Conservation (phyloP, 2,113 vertebrate species). For the Theropithecus gelada region DNA sequence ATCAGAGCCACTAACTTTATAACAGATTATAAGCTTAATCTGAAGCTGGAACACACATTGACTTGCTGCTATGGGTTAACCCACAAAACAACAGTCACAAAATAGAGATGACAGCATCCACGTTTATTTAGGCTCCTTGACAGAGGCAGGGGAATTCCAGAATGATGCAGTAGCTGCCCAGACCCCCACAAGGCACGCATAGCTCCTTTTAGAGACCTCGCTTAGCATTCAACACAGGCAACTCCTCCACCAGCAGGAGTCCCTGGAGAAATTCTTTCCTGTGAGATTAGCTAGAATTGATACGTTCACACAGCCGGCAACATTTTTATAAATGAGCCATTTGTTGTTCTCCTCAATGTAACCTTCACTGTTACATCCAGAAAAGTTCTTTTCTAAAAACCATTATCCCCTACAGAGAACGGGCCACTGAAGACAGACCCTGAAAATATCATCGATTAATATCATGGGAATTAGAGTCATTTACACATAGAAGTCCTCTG, state of each 20-base stretch:
- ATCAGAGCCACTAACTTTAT: background rate
- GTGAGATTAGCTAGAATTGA: conserved; percentile 50
- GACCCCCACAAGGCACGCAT: rapidly evolving
- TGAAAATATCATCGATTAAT: background rate
- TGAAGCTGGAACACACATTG: background rate
- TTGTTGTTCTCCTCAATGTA: background rate
- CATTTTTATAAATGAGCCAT: conserved; percentile 26
- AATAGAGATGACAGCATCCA: background rate
- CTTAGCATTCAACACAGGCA: background rate
- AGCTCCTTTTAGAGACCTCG: background rate
- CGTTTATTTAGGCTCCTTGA: background rate
- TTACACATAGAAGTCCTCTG: background rate
- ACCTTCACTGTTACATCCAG: conserved; percentile 28
- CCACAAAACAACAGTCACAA: background rate
- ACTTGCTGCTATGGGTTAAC: background rate
- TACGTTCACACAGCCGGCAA: background rate
- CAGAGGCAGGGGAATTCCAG: background rate
- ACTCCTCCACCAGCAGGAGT: background rate
- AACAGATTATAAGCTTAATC: background rate
- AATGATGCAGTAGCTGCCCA: background rate
- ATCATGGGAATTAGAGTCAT: background rate
- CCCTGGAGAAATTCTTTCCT: background rate
- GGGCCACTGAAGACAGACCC: background rate
- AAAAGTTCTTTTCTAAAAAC: conserved; percentile 49
- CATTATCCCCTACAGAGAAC: background rate